phyloP scores from a whole-genome alignment of 2,888 invertebrate genomes.

The Syritta pipiens region DNA sequence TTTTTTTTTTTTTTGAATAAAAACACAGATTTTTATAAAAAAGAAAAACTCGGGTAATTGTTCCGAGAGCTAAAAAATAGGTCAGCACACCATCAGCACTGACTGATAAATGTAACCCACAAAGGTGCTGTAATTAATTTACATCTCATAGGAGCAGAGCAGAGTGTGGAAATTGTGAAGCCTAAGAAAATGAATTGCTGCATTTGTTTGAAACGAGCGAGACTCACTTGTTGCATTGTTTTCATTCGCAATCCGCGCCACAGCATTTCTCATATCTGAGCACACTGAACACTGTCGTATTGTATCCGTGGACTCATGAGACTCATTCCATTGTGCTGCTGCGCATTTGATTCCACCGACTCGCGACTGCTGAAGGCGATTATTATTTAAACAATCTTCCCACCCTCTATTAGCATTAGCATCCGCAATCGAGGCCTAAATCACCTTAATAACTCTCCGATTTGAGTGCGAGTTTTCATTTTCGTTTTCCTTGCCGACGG shows the following conservation, averaged over 20 bases:
- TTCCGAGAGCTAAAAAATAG: conserved; percentile 32
- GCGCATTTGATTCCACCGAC: conserved; percentile 32
- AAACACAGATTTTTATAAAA: too few species aligned
- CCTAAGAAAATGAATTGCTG: conserved; percentile 44
- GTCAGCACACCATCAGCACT: conserved; percentile 43
- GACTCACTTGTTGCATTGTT: conserved; percentile 67
- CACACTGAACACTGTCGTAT: conserved; percentile 1
- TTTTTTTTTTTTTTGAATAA: too few species aligned
- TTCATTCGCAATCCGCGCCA: conserved; percentile 20
- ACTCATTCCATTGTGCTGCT: conserved; percentile 50
- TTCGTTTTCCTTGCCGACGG: conserved; percentile 43
- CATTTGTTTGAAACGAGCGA: conserved; percentile 26
- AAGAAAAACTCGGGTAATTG: too few species aligned
- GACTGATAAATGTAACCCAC: conserved; percentile 41
- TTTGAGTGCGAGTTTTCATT: conserved; percentile 50
- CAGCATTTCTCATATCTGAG: conserved; percentile 39
- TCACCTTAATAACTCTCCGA: conserved; percentile 28
- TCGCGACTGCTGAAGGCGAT: conserved; percentile 37
- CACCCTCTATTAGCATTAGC: conserved; percentile 63
- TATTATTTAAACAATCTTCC: conserved; percentile 59
- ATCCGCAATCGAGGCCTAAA: conserved; percentile 54
- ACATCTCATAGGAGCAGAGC: conserved; percentile 37
- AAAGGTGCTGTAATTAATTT: conserved; percentile 59
- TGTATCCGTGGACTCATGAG: conserved; percentile 24
- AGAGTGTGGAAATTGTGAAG: conserved; percentile 33